Conservation (phyloP, 2,888 invertebrate species). For the Helicoverpa assulta region DNA sequence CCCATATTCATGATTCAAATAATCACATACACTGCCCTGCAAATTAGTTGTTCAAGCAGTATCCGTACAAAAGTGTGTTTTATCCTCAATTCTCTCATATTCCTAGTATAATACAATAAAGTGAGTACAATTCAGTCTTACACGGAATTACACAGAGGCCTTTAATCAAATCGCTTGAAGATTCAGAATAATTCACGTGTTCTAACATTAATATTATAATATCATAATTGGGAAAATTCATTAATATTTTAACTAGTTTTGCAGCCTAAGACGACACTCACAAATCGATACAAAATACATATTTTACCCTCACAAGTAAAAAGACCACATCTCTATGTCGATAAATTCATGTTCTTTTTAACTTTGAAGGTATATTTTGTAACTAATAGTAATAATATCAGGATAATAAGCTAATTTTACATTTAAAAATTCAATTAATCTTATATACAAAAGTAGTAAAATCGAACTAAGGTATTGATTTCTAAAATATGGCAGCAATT, state of each 20-base stretch:
- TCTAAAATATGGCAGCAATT: constrained; percentile 23
- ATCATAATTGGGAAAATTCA: constrained; percentile 46
- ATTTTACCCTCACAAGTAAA: background rate
- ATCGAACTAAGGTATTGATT: constrained; percentile 14
- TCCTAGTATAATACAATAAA: constrained; percentile 54
- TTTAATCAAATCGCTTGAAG: constrained; percentile 60
- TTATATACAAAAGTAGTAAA: constrained; percentile 40
- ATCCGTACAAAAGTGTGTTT: constrained; percentile 26
- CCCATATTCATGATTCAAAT: constrained; percentile 24
- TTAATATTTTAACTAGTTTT: background rate
- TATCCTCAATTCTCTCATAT: constrained; percentile 39
- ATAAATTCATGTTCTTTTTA: background rate
- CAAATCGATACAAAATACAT: background rate
- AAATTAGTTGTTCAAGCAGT: constrained; percentile 18
- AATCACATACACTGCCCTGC: constrained; percentile 10
- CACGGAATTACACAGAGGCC: constrained; percentile 69
- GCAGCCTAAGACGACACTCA: background rate
- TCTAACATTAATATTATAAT: constrained; percentile 28
- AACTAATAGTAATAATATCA: constrained; percentile 2
- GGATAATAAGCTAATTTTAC: constrained; percentile 17
- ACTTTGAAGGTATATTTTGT: background rate
- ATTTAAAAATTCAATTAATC: constrained; percentile 1
- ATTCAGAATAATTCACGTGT: constrained; percentile 50
- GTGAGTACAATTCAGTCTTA: constrained; percentile 70
- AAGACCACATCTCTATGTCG: background rate